Base-by-base conservation (phyloP, 2,113 vertebrate species). In the Girardinichthys multiradiatus region DNA sequence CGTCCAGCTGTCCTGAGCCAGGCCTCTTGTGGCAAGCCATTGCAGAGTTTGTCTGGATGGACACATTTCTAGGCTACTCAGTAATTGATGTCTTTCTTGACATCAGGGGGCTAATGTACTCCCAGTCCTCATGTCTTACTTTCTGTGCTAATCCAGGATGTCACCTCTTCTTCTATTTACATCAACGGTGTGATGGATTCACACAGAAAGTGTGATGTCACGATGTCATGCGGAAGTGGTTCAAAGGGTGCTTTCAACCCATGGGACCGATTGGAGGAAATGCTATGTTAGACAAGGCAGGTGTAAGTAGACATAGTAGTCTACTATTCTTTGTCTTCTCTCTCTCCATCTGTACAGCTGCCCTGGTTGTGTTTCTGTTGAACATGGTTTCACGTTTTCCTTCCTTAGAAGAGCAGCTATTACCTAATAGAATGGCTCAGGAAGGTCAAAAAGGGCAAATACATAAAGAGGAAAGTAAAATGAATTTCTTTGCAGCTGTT, bases 71-170 rank as follows among this genome's bases (percentile, higher is more conserved):
- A 54, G 82, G 80, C 87, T 81, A 67, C 90, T 93, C 89, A 91
- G 92, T 94, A 93, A 92, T 92, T 86, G 86, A 89, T 89, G 92
- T 76, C 70, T 76, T 75, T 48, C 77, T 87, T 85, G 81, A 79
- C 37, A 71, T 86, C 79, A 74, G 79, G 80, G 86, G 84, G 83
- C 86, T 92, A 91, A 91, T 91, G 91, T 88, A 87, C 86, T 91
- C 68, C 83, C 76, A 45, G 79, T 84, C 76, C 65, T 72, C 4
- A n/a, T 30, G 31, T 74, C 75, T 79, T 30, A 60, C 64, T 74
- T 37, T 13, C 76, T 9, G 60, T 39, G 69, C 64, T 31, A 21
- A 72, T 82, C 82, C 67, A 57, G 80, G 48, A 31, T 74, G 82
- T 74, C 45, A 2, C 67, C 70, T 68, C 70, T 35, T 72, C 62